Evolutionary conservation across 2,888 invertebrate species (phyloP), one percentile per base, ranked within the genome.

Genomic region (Brachynemurus nebulosus): DNA sequence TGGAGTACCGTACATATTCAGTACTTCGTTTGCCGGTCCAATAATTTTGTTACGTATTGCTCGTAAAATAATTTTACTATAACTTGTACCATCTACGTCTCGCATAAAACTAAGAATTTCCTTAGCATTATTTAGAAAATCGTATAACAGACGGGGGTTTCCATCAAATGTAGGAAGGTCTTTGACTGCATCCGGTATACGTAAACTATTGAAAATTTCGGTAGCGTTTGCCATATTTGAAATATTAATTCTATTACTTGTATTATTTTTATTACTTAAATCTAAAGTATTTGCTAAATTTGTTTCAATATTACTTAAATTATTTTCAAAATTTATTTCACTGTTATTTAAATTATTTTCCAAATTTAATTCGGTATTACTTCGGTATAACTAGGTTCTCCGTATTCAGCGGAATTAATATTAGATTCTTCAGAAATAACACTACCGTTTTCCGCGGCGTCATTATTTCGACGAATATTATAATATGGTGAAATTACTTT

Each of bases 1-100:
- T 4, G 47, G 17, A 23, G 48, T 51, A 1, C 48, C 50, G 18
- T 51, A 51, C 37, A 51, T 47, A 35, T 49, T 52, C 3, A 51
- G 27, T 2, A 51, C 45, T 25, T 52, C 51, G 27, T 51, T 51
- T 0, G 52, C 48, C 14, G 38, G 42, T 2, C 52, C 51, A n/a
- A 30, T 37, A 2, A 51, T 48, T 46, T 50, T 51, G 34, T 53
- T 52, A 9, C n/a, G n/a, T n/a, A n/a, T n/a, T n/a, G n/a, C n/a
- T n/a, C n/a, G n/a, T n/a, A n/a, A n/a, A n/a, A n/a, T n/a, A n/a
- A n/a, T n/a, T n/a, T n/a, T n/a, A n/a, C n/a, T n/a, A n/a, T n/a
- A n/a, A n/a, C n/a, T n/a, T n/a, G 27, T 25, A 25, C 27, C 27
- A 25, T 25, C 27, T 25, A 25, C 8, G 8, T 8, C 27, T 25